Evolutionary conservation across 2,888 invertebrate species (phyloP).

Genomic region (Aspidiotus rigidus): DNA sequence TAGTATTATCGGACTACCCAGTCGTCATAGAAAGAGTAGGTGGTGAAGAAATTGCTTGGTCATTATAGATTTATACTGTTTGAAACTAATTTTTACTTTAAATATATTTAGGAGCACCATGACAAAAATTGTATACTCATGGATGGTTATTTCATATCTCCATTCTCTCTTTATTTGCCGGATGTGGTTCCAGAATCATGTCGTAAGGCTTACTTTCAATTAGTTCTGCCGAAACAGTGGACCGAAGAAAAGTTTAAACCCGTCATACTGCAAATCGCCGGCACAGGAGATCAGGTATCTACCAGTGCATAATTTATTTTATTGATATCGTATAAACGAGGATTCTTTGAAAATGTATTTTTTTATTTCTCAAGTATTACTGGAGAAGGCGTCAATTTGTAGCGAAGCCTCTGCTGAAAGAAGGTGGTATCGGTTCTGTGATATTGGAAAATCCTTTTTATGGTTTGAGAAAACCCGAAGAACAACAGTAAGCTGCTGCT

Average conservation of each 20-base stretch:
- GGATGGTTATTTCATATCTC: constrained; percentile 81
- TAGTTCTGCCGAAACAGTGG: constrained; percentile 75
- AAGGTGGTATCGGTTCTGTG: constrained; percentile 83
- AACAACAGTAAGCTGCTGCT: constrained; percentile 56
- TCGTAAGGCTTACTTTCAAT: constrained; percentile 73
- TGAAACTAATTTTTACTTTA: background rate
- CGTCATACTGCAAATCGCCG: constrained; percentile 88
- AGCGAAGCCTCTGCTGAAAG: constrained; percentile 81
- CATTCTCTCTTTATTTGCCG: constrained; percentile 71
- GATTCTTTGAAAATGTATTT: background rate
- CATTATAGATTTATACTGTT: background rate
- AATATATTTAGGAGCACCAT: constrained; percentile 54
- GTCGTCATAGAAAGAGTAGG: constrained; percentile 75
- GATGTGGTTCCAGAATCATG: constrained; percentile 77
- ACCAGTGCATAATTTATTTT: background rate
- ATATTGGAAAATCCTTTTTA: constrained; percentile 96
- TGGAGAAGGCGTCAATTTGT: constrained; percentile 82
- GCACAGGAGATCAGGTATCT: constrained; percentile 95
- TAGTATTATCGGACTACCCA: constrained; percentile 74
- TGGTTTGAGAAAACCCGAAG: constrained; percentile 75
- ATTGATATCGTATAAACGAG: background rate
- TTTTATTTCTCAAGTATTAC: constrained; percentile 59
- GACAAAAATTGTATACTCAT: constrained; percentile 62
- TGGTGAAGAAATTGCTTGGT: constrained; percentile 12
- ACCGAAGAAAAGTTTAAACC: constrained; percentile 58